These are phyloP conservation scores for Geodia barretti DNA, from an alignment of 37 sponge, comb jelly and placozoan genomes.

Conservation along the genomic window DNA sequence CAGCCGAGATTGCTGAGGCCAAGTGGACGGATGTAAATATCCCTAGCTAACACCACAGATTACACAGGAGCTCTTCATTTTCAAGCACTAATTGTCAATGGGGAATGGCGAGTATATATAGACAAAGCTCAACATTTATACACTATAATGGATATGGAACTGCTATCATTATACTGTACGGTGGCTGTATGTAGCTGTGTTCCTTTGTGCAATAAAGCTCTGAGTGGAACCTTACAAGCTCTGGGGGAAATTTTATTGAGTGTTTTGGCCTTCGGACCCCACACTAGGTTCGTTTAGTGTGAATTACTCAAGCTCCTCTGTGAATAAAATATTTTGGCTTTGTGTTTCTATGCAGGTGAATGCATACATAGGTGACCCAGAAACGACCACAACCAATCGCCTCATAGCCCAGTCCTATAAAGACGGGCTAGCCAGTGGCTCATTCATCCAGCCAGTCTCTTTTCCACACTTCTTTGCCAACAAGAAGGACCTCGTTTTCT, in stretches of 20 bases:
- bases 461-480: constrained; percentile 31
- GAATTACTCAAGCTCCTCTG: background rate
- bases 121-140: too few species aligned
- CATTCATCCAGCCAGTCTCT: constrained; percentile 13
- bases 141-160: too few species aligned
- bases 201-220: too few species aligned
- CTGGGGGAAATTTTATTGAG: too few species aligned
- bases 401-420: constrained; percentile 46
- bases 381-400: constrained; percentile 34
- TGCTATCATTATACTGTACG: too few species aligned
- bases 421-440: constrained; percentile 20
- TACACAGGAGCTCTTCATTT: too few species aligned
- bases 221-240: too few species aligned
- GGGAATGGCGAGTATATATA: too few species aligned
- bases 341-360: constrained; percentile 37
- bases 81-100: too few species aligned
- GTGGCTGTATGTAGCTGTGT: too few species aligned
- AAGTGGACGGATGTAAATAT: constrained; percentile 85
- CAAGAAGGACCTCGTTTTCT: constrained; percentile 17
- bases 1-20: constrained; percentile 73
- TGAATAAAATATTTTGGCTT: background rate
- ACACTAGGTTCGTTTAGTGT: background rate
- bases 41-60: too few species aligned
- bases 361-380: constrained; percentile 56
- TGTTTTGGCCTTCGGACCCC: background rate